These are phyloP conservation scores for Sycophaga agraensis DNA, from an alignment of 1,140 invertebrate species.

Conservation along the genomic window DNA sequence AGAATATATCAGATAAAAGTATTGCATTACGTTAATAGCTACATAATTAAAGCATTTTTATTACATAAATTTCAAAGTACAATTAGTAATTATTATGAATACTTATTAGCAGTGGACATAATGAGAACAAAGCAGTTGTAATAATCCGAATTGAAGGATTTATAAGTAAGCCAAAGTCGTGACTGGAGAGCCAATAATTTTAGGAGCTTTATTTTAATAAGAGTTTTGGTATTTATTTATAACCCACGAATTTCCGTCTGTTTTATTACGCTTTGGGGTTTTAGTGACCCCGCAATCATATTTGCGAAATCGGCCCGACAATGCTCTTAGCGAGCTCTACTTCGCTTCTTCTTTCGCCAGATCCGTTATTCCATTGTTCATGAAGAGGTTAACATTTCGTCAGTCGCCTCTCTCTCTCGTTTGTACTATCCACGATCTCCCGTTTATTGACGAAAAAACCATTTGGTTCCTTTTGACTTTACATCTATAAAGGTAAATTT, in stretches of 20 bases:
- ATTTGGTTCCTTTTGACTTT: not conserved
- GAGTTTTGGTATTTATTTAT: not conserved
- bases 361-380: constrained; percentile 1
- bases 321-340: not conserved
- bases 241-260: not conserved
- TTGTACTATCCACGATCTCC: too few relatives aligned
- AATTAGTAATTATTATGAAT: too few relatives aligned
- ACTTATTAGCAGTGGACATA: too few relatives aligned
- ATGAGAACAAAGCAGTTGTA: too few relatives aligned
- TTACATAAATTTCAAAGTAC: too few relatives aligned
- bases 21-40: too few relatives aligned
- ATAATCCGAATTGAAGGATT: too few relatives aligned
- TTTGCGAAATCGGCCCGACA: not conserved
- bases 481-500: not conserved
- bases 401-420: not conserved
- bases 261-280: not conserved
- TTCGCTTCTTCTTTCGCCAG: not conserved
- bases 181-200: too few relatives aligned
- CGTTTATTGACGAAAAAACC: not conserved
- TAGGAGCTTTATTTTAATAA: not conserved
- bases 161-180: too few relatives aligned
- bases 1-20: too few relatives aligned
- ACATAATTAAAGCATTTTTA: too few relatives aligned
- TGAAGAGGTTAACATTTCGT: not conserved
- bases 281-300: not conserved